Evolutionary conservation across 2,113 vertebrate genomes (phyloP).

Genomic region (Poecilia latipinna): DNA sequence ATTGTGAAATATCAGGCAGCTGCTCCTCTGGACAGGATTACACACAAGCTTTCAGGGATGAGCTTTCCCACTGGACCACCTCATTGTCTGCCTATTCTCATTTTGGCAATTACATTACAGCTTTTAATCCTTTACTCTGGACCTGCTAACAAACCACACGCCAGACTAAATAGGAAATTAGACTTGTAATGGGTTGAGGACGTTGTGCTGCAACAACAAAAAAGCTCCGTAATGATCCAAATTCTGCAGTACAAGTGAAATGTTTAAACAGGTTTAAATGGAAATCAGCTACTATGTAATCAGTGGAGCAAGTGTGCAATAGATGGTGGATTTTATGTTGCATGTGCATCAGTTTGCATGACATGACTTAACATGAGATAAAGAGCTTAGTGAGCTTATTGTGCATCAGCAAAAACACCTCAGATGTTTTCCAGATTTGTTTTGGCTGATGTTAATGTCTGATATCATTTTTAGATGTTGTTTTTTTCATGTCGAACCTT

Average conservation of each 20-base stretch:
- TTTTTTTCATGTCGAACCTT: background rate
- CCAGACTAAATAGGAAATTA: conserved; percentile 53
- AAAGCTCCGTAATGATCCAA: conserved; percentile 14
- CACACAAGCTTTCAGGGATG: conserved; percentile 43
- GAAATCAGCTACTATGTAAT: conserved; percentile 1
- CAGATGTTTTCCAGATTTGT: background rate
- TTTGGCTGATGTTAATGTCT: background rate
- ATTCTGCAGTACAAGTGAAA: conserved; percentile 20
- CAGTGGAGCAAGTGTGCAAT: background rate
- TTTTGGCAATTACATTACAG: conserved; percentile 64
- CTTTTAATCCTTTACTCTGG: conserved; percentile 67
- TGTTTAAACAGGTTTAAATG: conserved; percentile 13
- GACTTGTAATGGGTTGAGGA: conserved; percentile 32
- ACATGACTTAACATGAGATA: background rate
- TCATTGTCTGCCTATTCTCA: conserved; percentile 62
- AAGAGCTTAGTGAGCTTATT: background rate
- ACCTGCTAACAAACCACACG: conserved; percentile 48
- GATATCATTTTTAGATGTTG: background rate
- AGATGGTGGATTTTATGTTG: background rate
- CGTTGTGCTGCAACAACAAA: background rate
- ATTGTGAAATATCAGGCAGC: conserved; percentile 37
- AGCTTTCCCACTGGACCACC: conserved; percentile 33
- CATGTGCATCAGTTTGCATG: background rate
- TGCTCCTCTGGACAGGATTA: conserved; percentile 63
- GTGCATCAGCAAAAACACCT: background rate